Evolutionary conservation across 2,797 vertebrate genomes (phyloP), one percentile per base, ranked within the genome.

Genomic region (Falco biarmicus): DNA sequence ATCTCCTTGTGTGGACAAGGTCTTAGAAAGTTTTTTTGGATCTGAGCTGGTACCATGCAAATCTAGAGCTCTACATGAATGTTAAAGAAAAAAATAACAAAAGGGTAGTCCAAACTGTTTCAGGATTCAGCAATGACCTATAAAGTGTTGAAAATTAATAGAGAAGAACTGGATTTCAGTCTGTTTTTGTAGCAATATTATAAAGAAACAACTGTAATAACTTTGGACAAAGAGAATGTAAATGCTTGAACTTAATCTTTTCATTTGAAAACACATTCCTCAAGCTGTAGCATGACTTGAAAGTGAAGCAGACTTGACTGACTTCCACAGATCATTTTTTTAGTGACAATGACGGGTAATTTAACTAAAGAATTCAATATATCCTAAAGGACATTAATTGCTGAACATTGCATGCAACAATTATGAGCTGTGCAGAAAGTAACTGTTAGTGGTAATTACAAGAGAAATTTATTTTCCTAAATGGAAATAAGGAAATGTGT

Each of bases 381-480:
- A 86, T 92, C 54, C 79, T 94, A 83, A 70, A 91, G 59, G 71
- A 77, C 39, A 70, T 95, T 92, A 96, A 92, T 85, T 94, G 65
- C 34, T 84, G 66, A 94, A 95, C 47, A 81, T 31, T 81, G 51
- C n/a, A 84, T 57, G 48, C 19, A 85, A 47, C 61, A 6, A 63
- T 86, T 94, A 75, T 84, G 24, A 95, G 34, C 48, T 70, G 22
- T 65, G 53, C 12, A 81, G 65, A 89, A 96, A 75, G 26, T 26
- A 88, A 81, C 29, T 66, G 54, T n/a, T 93, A 64, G 26, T 47
- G 26, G 22, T 50, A 92, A 90, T 66, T 78, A 56, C 57, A 51
- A 66, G 13, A 89, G 48, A 87, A 77, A 89, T 77, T 63, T 78
- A 37, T 83, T 95, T 93, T 83, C 24, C 54, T 60, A 63, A 81